Conservation (phyloP, 2,888 invertebrate genomes). For the Ennomos quercinarius region DNA sequence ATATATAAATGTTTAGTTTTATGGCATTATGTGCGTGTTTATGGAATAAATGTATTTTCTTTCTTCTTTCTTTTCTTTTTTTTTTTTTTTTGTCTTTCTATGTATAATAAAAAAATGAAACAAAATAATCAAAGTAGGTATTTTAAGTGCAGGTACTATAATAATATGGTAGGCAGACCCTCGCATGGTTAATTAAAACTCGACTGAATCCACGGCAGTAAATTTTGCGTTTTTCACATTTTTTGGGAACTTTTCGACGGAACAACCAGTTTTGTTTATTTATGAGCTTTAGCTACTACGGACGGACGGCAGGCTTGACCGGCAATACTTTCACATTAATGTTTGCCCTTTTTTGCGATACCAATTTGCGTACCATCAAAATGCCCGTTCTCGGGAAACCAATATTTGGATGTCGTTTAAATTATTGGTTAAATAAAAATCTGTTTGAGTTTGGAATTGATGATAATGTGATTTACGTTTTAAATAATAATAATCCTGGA, state of each 20-base stretch:
- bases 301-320: constrained; percentile 70
- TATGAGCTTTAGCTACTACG: constrained; percentile 78
- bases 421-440: constrained; percentile 45
- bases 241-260: constrained; percentile 79
- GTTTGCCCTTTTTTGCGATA: constrained; percentile 62
- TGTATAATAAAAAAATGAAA: too few relatives aligned
- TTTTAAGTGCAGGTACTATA: constrained; percentile 33
- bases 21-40: too few relatives aligned
- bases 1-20: too few relatives aligned
- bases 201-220: constrained; percentile 77
- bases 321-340: constrained; percentile 74
- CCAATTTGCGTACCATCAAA: constrained; percentile 61
- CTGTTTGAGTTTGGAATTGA: too few relatives aligned
- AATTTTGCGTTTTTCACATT: constrained; percentile 76
- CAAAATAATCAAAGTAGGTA: too few relatives aligned
- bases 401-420: constrained; percentile 51
- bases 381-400: constrained; percentile 46
- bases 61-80: too few relatives aligned
- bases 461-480: too few relatives aligned
- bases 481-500: too few relatives aligned
- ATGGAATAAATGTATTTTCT: too few relatives aligned
- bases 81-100: too few relatives aligned
- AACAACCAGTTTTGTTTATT: constrained; percentile 84
- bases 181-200: constrained; percentile 79
- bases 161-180: constrained; percentile 47